phyloP scores from a whole-genome alignment of 2,888 invertebrate species.

The Pseudococcus longispinus region DNA sequence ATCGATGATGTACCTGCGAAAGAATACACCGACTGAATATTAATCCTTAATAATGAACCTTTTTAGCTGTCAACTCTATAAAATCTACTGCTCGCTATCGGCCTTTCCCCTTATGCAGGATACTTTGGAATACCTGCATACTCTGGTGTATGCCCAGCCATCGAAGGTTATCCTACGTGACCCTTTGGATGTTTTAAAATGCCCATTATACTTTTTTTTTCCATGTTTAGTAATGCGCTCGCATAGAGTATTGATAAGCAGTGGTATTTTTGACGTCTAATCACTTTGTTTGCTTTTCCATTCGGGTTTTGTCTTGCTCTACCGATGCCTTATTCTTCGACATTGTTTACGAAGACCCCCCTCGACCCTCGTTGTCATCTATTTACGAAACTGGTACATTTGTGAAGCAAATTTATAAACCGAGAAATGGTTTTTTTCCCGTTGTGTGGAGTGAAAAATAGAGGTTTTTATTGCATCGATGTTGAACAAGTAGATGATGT shows the following conservation, averaged over 20 bases:
- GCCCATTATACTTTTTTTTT: not conserved
- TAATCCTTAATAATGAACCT: constrained; percentile 19
- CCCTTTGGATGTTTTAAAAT: not conserved
- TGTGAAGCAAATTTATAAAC: not conserved
- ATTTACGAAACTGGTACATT: not conserved
- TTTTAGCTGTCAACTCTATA: not conserved
- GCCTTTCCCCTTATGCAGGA: not conserved
- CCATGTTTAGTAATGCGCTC: not conserved
- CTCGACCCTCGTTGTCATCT: not conserved
- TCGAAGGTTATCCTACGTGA: not conserved
- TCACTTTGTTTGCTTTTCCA: not conserved
- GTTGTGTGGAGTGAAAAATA: not conserved
- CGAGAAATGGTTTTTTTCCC: not conserved
- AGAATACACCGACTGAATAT: not conserved
- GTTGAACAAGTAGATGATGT: not conserved
- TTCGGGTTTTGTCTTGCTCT: not conserved
- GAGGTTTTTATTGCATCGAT: not conserved
- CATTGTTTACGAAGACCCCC: not conserved
- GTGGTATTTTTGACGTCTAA: not conserved
- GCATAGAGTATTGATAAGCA: constrained; percentile 3
- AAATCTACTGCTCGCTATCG: not conserved
- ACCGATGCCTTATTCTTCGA: not conserved
- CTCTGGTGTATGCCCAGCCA: too few relatives aligned
- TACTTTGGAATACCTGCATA: not conserved
- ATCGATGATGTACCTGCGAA: not conserved